Percentiles rank a stretch among this genome's conserved stretches.
Conservation (phyloP, 2,113 vertebrate genomes). For the Hemicordylus capensis region DNA sequence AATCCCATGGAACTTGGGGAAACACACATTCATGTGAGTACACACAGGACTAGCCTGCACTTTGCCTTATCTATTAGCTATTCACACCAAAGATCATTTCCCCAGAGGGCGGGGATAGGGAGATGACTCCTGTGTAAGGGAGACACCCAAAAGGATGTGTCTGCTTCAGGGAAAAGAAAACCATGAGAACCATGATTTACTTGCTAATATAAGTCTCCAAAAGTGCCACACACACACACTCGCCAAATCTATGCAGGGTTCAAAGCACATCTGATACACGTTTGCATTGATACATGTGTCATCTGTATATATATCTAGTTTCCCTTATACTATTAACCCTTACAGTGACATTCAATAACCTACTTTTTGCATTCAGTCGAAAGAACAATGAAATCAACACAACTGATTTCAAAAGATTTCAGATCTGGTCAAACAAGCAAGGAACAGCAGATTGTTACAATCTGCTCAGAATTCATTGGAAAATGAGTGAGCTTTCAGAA, state of each 20-base stretch:
- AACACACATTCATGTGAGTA: background rate
- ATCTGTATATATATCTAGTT: conserved; percentile 15
- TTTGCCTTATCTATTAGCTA: background rate
- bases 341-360: background rate
- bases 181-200: conserved; percentile 19
- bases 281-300: background rate
- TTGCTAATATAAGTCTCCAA: background rate
- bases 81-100: background rate
- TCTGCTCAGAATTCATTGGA: background rate
- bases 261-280: conserved; percentile 11
- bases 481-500: background rate
- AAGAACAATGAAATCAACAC: conserved; percentile 22
- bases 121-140: background rate
- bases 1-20: background rate
- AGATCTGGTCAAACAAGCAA: background rate
- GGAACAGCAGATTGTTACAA: background rate
- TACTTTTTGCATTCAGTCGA: background rate
- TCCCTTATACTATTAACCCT: conserved; percentile 21
- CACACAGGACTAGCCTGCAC: background rate
- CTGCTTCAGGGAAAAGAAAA: conserved; percentile 45
- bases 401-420: conserved; percentile 40
- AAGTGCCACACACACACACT: conserved; percentile 36
- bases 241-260: conserved; percentile 3
- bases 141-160: too few species aligned
- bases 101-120: background rate